Base-by-base conservation (phyloP, 1,140 invertebrate species). In the Drosophila kepulauana region DNA sequence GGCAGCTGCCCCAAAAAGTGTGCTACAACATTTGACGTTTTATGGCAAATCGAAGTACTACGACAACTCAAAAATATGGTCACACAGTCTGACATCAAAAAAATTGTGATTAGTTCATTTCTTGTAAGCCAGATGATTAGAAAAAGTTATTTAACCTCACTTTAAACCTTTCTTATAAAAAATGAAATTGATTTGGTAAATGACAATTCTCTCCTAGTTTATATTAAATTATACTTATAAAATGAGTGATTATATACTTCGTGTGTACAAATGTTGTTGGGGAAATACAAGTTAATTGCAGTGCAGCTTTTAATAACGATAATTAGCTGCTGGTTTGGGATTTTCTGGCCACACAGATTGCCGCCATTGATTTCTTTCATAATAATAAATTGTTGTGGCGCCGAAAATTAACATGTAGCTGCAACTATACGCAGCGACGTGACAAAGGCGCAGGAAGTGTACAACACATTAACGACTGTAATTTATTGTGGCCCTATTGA, bases 331-430 rank as follows among this genome's bases (percentile, higher is more conserved):
- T 49, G 15, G 33, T 11, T 51, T 49, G 72, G 43, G 38, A 54
- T 30, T 49, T 56, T 33, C n/a, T 66, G 71, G 38, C 70, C 38
- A 48, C 58, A 51, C 25, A 63, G 61, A 79, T 71, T 74, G 65
- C 58, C 49, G 43, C 30, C 73, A 67, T 75, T 78, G 77, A 84
- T 75, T 88, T 81, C 28, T 67, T 84, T 70, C 77, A 68, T 70
- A 89, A 81, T 79, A 84, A 88, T 88, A 85, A 88, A 81, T 89
- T 78, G 70, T 73, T 80, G 72, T 49, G 64, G 63, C 49, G 66
- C 66, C 70, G 65, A 71, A 81, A 88, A 88, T 89, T 89, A 89
- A 78, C 85, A 88, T 88, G 85, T 68, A 41, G 25, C 43, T 64
- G 73, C 57, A 46, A 52, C 13, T 16, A 48, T 16, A 48, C 13